phyloP scores from a whole-genome alignment of 2,797 vertebrate species.

The Orientallactaga sibirica region DNA sequence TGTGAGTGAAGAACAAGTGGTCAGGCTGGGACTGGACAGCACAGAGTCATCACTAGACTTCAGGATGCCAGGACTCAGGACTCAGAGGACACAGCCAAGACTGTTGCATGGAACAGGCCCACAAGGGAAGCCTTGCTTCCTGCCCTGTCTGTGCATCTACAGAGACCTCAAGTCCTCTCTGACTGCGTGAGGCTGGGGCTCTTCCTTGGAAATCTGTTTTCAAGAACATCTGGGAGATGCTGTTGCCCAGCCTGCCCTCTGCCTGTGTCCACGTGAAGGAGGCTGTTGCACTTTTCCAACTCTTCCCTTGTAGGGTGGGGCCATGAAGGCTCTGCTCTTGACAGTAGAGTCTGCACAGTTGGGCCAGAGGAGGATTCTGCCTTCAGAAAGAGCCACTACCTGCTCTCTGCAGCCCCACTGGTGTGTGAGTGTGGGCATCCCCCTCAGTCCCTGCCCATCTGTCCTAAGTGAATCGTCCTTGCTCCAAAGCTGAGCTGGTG shows the following conservation, averaged over 20 bases:
- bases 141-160: background rate
- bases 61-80: background rate
- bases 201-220: background rate
- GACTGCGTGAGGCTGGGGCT: background rate
- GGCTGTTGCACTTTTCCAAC: background rate
- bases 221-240: background rate
- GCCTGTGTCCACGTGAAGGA: background rate
- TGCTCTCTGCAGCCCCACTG: background rate
- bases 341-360: background rate
- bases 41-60: no score
- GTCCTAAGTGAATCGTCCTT: background rate
- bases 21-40: background rate
- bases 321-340: background rate
- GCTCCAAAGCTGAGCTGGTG: background rate
- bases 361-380: no score
- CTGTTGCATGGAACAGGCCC: background rate
- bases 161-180: background rate
- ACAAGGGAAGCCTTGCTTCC: fast-evolving
- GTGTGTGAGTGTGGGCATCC: fast-evolving
- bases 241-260: fast-evolving
- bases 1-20: background rate
- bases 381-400: background rate
- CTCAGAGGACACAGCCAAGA: background rate
- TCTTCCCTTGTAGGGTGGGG: fast-evolving
- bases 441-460: background rate